Evolutionary conservation across 2,113 vertebrate genomes (phyloP).

Genomic region (Paramisgurnus dabryanus): DNA sequence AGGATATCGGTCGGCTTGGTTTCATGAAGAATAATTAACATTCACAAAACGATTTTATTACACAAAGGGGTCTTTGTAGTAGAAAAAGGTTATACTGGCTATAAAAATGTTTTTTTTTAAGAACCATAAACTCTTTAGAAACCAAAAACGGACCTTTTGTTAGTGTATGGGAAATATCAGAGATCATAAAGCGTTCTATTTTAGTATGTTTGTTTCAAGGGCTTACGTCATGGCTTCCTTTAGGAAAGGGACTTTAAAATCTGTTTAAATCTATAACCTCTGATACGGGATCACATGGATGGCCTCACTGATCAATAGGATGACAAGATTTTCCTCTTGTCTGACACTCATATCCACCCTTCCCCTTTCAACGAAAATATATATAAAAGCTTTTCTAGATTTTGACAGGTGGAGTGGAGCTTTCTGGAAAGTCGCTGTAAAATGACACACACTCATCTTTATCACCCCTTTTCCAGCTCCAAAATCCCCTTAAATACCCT

Average conservation of each 20-base stretch:
- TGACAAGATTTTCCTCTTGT: slow-evolving; percentile 41
- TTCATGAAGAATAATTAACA: no score
- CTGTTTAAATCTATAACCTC: slow-evolving; percentile 39
- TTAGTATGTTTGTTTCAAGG: no score
- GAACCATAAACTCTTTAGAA: no score
- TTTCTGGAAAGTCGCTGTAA: slow-evolving; percentile 30
- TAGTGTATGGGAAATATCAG: no score
- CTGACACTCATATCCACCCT: slow-evolving; percentile 26
- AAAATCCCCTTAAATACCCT: not conserved
- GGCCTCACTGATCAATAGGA: slow-evolving; percentile 57
- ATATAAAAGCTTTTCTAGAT: not conserved
- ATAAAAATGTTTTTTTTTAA: no score
- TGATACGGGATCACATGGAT: slow-evolving; percentile 30
- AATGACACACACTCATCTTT: slow-evolving; percentile 12
- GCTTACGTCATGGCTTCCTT: not conserved
- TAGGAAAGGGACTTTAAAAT: not conserved
- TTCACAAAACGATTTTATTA: no score
- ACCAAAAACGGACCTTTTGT: no score
- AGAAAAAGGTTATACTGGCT: no score
- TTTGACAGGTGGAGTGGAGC: slow-evolving; percentile 15
- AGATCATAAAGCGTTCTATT: no score
- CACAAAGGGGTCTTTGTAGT: no score
- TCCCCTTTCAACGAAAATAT: not conserved
- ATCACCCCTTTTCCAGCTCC: not conserved
- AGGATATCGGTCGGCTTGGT: no score